These are phyloP conservation scores for Trachelus stipa DNA, from an alignment of 2,888 invertebrate genomes.

Conservation along the genomic window DNA sequence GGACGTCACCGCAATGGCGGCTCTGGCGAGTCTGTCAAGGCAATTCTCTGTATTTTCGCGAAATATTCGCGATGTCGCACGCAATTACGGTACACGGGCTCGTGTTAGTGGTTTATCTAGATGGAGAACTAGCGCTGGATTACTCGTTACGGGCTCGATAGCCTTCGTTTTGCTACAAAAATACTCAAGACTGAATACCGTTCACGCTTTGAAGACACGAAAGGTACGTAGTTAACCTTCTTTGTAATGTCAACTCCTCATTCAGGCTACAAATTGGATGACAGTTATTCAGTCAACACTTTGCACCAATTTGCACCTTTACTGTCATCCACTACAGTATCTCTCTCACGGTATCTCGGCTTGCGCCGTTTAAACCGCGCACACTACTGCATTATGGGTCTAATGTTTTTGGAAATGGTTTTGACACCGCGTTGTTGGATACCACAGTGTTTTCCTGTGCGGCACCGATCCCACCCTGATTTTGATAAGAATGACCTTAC, in stretches of 20 bases:
- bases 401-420: neutral
- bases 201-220: constrained; percentile 69
- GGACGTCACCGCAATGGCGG: constrained; percentile 63
- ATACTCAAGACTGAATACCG: constrained; percentile 61
- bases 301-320: neutral
- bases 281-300: neutral
- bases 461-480: neutral
- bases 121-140: constrained; percentile 46
- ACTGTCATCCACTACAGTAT: neutral
- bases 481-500: neutral
- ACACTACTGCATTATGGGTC: neutral
- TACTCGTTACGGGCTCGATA: constrained; percentile 65
- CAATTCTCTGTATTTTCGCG: constrained; percentile 44
- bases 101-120: constrained; percentile 36
- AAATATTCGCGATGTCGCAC: constrained; percentile 47
- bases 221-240: constrained; percentile 61
- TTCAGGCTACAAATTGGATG: neutral
- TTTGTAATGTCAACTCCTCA: constrained; percentile 22
- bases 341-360: neutral
- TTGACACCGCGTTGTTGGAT: neutral
- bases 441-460: neutral
- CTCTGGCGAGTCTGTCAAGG: constrained; percentile 43
- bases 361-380: neutral
- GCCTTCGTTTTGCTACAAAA: constrained; percentile 67
- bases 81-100: constrained; percentile 47